Percentiles rank a stretch among this genome's conserved stretches.
phyloP scores from a whole-genome alignment of 1,140 invertebrate species.

The Chlorops oryzae region DNA sequence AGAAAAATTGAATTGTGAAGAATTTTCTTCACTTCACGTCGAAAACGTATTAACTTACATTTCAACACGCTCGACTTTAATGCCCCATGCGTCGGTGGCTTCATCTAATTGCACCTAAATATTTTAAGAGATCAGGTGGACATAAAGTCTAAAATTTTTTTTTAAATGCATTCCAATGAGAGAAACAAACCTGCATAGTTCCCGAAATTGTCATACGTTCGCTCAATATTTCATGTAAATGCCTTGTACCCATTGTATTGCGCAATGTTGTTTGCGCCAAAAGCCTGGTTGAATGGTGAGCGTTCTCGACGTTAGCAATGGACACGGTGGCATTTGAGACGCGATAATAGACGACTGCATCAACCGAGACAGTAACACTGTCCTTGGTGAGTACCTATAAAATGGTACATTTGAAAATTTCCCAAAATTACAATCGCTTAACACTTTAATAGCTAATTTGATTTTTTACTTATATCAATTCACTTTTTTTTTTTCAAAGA shows the following conservation, averaged over 20 bases:
- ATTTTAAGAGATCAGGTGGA: background rate
- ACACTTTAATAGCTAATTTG: background rate
- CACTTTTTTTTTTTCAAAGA: constrained; percentile 12
- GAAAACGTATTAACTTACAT: constrained; percentile 64
- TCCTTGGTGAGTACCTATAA: constrained; percentile 68
- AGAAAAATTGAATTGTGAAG: no score
- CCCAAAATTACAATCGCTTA: no score
- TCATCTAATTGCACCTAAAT: constrained; percentile 68
- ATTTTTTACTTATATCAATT: constrained; percentile 13
- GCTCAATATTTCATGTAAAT: constrained; percentile 84
- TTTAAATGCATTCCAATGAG: no score
- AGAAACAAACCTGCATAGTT: constrained; percentile 59
- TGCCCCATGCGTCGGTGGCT: constrained; percentile 92
- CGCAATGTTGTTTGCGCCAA: constrained; percentile 47
- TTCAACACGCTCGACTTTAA: constrained; percentile 93
- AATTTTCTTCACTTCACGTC: background rate
- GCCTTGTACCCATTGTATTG: constrained; percentile 85
- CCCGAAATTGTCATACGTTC: constrained; percentile 84
- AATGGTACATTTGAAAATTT: no score
- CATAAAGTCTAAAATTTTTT: no score
- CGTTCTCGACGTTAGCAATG: constrained; percentile 75
- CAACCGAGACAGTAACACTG: constrained; percentile 70
- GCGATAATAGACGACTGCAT: constrained; percentile 71
- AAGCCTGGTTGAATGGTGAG: constrained; percentile 64
- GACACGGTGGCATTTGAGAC: constrained; percentile 72